Conservation (phyloP, 2,113 vertebrate genomes). For the Asarcornis scutulata region DNA sequence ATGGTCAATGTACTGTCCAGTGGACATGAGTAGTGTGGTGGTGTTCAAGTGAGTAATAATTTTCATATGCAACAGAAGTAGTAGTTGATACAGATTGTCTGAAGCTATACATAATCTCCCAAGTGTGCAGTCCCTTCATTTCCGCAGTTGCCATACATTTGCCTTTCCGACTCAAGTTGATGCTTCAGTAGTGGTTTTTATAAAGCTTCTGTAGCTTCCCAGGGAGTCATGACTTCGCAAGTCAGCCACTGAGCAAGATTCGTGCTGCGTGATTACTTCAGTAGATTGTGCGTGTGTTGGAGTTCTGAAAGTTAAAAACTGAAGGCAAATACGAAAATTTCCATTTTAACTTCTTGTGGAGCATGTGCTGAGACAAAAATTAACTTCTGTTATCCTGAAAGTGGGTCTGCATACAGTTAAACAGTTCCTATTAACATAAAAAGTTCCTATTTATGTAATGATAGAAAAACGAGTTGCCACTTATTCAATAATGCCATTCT, state of each 20-base stretch:
- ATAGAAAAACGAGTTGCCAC: not conserved
- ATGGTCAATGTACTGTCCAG: too few relatives aligned
- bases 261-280: not conserved
- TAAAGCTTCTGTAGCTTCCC: not conserved
- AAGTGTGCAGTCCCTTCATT: not conserved
- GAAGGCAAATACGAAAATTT: not conserved
- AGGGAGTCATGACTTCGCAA: not conserved
- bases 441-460: not conserved
- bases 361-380: not conserved
- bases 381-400: not conserved
- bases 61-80: not conserved
- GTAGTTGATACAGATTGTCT: not conserved
- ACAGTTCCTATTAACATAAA: not conserved
- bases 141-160: not conserved
- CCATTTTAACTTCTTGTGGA: not conserved
- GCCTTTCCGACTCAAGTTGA: not conserved
- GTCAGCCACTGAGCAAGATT: not conserved
- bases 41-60: not conserved
- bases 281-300: not conserved
- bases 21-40: not conserved
- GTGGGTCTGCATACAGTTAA: not conserved
- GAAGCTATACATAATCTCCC: rapidly evolving
- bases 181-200: not conserved
- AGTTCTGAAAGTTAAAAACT: not conserved
- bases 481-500: not conserved